A percentile compares a stretch with the other conserved stretches of the same genome.
phyloP scores from a whole-genome alignment of 2,113 vertebrate genomes.

The Stomatorhinus ivindoensis region DNA sequence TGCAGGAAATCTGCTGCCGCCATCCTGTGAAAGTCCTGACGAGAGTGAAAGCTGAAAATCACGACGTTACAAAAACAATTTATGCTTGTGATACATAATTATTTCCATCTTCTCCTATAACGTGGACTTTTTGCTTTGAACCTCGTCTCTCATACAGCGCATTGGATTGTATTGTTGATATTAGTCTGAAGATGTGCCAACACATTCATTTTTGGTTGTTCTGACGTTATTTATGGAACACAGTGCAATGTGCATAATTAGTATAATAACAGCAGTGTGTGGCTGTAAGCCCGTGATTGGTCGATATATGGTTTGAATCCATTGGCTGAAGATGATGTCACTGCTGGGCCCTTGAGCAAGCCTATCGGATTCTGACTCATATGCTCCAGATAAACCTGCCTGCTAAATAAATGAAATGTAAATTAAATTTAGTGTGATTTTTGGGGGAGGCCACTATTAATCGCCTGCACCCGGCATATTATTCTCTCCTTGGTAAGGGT shows the following conservation, averaged over 20 bases:
- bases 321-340: not conserved
- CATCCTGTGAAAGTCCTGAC: not conserved
- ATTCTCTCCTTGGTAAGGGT: not conserved
- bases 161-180: not conserved
- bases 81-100: not conserved
- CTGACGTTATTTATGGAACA: not conserved
- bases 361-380: not conserved
- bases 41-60: not conserved
- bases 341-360: not conserved
- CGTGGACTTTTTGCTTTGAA: not conserved
- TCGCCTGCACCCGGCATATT: not conserved
- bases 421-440: not conserved
- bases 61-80: not conserved
- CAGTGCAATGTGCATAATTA: not conserved
- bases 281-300: not conserved
- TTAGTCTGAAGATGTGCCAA: not conserved
- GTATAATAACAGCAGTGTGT: not conserved
- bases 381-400: not conserved
- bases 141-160: not conserved
- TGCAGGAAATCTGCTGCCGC: not conserved
- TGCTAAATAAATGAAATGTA: not conserved
- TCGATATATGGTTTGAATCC: not conserved
- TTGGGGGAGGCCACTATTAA: not conserved
- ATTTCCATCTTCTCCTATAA: not conserved
- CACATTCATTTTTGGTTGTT: not conserved